phyloP scores from a whole-genome alignment of 2,888 invertebrate species.

The Masnerella sp. region DNA sequence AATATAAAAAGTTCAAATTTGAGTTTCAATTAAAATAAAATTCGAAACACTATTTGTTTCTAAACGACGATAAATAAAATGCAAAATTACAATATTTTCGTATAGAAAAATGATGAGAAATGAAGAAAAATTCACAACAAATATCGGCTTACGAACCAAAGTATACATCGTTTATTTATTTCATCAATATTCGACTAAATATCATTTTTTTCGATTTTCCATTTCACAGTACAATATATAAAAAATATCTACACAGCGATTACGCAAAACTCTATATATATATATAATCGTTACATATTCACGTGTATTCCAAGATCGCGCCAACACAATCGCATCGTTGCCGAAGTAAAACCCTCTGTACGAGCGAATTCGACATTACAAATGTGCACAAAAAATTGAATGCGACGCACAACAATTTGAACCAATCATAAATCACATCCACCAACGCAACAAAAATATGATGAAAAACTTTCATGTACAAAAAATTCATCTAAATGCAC shows the following conservation, averaged over 20 bases:
- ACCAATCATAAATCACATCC: constrained; percentile 45
- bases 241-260: constrained; percentile 60
- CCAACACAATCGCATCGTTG: constrained; percentile 38
- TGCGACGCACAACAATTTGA: not conserved
- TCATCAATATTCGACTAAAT: constrained; percentile 34
- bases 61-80: too few relatives aligned
- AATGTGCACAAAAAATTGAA: constrained; percentile 7
- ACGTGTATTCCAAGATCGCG: constrained; percentile 41
- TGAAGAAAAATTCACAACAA: not conserved
- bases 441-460: constrained; percentile 38
- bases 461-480: constrained; percentile 42
- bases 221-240: constrained; percentile 60
- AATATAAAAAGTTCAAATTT: too few relatives aligned
- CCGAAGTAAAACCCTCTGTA: constrained; percentile 44
- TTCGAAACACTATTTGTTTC: too few relatives aligned
- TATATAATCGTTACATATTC: constrained; percentile 49
- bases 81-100: too few relatives aligned
- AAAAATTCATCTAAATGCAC: constrained; percentile 51
- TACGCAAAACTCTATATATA: constrained; percentile 51
- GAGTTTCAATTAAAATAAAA: too few relatives aligned
- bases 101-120: too few relatives aligned
- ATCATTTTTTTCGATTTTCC: constrained; percentile 23
- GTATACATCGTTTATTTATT: constrained; percentile 40
- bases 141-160: constrained; percentile 35
- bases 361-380: constrained; percentile 37